These are phyloP conservation scores for Neogale vison DNA, from an alignment of 2,113 vertebrate species.

Conservation along the genomic window DNA sequence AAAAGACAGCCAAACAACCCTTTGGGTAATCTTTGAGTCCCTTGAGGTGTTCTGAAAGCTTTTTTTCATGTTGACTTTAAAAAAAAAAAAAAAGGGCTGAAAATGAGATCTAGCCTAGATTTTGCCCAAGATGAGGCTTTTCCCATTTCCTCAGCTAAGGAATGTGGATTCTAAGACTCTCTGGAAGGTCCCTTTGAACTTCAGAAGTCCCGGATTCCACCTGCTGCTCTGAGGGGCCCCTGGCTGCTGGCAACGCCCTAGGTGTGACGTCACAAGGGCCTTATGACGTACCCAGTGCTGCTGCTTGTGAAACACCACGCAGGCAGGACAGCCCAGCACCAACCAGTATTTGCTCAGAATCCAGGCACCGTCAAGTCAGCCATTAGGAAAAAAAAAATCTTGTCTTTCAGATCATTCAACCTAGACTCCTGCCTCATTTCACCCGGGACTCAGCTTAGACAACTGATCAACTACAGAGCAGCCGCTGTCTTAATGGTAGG, in stretches of 20 bases:
- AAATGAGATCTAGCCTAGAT: background rate
- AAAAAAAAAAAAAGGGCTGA: background rate
- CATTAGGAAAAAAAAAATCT: background rate
- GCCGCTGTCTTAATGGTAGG: background rate
- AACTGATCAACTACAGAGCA: background rate
- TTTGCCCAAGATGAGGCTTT: background rate
- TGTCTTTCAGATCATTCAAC: background rate
- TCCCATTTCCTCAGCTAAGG: background rate
- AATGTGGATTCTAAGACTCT: background rate
- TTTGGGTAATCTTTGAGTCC: background rate
- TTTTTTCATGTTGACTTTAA: background rate
- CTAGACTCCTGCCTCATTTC: background rate
- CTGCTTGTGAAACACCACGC: accelerated
- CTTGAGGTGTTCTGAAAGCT: background rate
- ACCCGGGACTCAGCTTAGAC: background rate
- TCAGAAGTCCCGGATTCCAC: background rate
- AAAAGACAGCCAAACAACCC: background rate
- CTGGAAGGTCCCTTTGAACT: background rate
- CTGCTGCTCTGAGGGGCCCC: too few relatives aligned
- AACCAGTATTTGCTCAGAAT: background rate
- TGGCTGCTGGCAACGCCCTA: background rate
- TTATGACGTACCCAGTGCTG: background rate
- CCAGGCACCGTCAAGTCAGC: background rate
- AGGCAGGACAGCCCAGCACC: background rate
- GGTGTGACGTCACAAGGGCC: slow-evolving; percentile 58